Percentiles rank a stretch among this genome's conserved stretches.
Evolutionary conservation across 2,797 vertebrate species (phyloP).

Genomic region (Hydrocynus forskahlii): DNA sequence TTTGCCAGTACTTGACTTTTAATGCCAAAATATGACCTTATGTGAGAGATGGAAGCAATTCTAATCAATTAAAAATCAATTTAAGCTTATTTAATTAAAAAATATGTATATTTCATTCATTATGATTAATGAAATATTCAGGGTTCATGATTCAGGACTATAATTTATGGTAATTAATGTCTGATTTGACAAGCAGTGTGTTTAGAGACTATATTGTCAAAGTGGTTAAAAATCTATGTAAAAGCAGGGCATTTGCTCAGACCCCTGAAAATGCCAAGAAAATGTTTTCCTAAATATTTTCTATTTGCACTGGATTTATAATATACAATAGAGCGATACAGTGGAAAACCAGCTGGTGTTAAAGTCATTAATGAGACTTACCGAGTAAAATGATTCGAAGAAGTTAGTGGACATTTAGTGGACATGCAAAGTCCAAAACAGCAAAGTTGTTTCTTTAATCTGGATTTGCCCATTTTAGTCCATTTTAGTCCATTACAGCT

Average conservation of each 20-base stretch:
- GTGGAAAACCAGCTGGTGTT: neutral
- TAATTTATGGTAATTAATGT: no score
- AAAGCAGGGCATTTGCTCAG: neutral
- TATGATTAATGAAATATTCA: no score
- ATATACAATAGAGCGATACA: neutral
- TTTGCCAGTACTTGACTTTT: neutral
- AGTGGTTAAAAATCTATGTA: neutral
- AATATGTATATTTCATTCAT: no score
- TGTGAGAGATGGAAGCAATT: neutral
- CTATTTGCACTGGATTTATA: no score
- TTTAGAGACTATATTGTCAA: neutral
- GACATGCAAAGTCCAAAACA: neutral
- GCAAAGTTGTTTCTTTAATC: slow-evolving; percentile 36
- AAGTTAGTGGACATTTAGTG: slow-evolving; percentile 4
- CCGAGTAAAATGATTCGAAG: neutral
- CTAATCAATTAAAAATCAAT: no score
- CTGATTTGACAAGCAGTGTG: neutral
- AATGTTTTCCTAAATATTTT: no score
- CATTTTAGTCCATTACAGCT: slow-evolving; percentile 36
- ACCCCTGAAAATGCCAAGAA: no score
- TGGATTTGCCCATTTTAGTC: slow-evolving; percentile 37
- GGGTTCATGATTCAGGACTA: no score
- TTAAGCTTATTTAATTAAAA: no score
- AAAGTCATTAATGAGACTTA: neutral
- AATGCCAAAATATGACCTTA: neutral